Evolutionary conservation across 2,888 invertebrate genomes (phyloP), one percentile per base, ranked within the genome.

Genomic region (Noctua fimbriata): DNA sequence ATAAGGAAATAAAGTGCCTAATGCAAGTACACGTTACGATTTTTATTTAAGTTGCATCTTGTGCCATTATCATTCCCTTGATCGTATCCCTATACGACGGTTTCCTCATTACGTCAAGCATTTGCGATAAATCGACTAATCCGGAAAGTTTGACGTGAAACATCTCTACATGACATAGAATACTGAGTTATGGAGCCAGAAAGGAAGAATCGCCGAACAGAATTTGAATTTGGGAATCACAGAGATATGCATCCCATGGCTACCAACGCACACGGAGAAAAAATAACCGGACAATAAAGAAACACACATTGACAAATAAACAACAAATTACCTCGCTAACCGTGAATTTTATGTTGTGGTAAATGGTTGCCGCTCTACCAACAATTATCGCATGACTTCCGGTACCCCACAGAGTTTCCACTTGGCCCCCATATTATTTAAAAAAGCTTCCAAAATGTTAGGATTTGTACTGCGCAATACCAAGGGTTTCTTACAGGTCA

Each of bases 1-100:
- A 58, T 84, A 41, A 86, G 84, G 72, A 72, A 93, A 91, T 92
- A 93, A 93, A 93, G 87, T 92, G 90, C 89, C 89, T 93, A 72
- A 77, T 84, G 80, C 77, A 69, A 76, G 69, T 73, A 75, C 47
- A 76, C 12, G 36, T 49, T 60, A 28, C 65, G 76, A 76, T 69
- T 79, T 81, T 77, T 76, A 55, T 73, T 44, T 44, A 24, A 3
- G 24, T 55, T n/a, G 10, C 24, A 24, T 55, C 24, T 10, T 24
- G n/a, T 55, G 55, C 1, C n/a, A n/a, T 55, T 4, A n/a, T n/a
- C 55, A 55, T 58, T 58, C n/a, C n/a, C 4, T n/a, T 12, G 5
- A 12, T 12, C n/a, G 3, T n/a, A 55, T 12, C 2, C 36, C 36
- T 36, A 36, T 36, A 36, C 36, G 36, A 36, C 36, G 7, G 7